These are phyloP conservation scores for Eupithecia insigniata DNA, from an alignment of 2,888 invertebrate species.

Conservation along the genomic window DNA sequence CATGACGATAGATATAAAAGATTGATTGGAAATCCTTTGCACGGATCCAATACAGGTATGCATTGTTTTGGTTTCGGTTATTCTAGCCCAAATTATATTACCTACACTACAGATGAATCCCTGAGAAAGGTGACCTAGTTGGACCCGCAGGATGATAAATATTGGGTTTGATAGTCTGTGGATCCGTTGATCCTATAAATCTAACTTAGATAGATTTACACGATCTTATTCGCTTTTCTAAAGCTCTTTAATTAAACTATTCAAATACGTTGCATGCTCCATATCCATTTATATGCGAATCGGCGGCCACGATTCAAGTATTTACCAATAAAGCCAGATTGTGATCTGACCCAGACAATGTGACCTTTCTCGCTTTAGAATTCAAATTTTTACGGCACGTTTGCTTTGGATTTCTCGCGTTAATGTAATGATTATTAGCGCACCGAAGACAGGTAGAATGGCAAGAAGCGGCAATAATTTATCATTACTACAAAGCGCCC, in stretches of 20 bases:
- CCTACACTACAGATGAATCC: constrained; percentile 44
- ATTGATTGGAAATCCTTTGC: constrained; percentile 34
- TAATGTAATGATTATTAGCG: constrained; percentile 44
- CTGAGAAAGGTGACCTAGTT: constrained; percentile 51
- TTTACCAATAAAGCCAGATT: constrained; percentile 40
- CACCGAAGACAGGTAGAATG: constrained; percentile 47
- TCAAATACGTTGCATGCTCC: constrained; percentile 18
- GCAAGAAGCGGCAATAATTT: constrained; percentile 60
- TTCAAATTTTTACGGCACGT: constrained; percentile 37
- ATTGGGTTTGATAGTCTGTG: constrained; percentile 30
- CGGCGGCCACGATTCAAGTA: constrained; percentile 31
- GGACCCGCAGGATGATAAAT: constrained; percentile 47
- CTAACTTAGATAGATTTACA: constrained; percentile 18
- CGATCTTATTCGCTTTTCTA: constrained; percentile 10
- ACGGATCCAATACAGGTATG: constrained; percentile 29
- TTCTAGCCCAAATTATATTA: constrained; percentile 45
- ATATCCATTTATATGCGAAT: constrained; percentile 27
- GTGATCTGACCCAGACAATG: constrained; percentile 41
- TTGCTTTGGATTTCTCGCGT: constrained; percentile 40
- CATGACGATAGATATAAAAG: constrained; percentile 12
- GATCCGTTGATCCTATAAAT: neutral
- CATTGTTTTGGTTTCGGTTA: constrained; percentile 38
- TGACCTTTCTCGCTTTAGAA: constrained; percentile 36
- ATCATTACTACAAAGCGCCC: constrained; percentile 67
- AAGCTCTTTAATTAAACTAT: constrained; percentile 29